phyloP scores from a whole-genome alignment of 1,140 invertebrate genomes.

The Leptopilina clavipes region DNA sequence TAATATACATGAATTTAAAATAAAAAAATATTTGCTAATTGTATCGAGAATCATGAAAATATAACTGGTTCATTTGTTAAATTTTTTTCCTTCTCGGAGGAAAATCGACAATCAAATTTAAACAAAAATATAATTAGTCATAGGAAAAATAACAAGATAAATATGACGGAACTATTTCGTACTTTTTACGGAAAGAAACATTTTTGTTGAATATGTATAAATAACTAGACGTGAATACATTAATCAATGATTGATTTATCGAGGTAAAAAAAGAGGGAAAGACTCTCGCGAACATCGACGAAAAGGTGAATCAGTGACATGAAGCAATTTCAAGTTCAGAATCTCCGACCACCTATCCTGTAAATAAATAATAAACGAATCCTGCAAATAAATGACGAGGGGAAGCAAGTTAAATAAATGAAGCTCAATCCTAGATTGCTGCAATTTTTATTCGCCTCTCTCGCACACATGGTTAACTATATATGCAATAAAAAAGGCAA shows the following conservation, averaged over 20 bases:
- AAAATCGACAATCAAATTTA: too few relatives aligned
- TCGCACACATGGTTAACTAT: conserved; percentile 12
- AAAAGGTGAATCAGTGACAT: conserved; percentile 1
- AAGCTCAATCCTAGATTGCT: conserved; percentile 27
- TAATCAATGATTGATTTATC: conserved; percentile 2
- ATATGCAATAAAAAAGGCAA: neutral
- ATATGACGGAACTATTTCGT: too few relatives aligned
- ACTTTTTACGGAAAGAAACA: too few relatives aligned
- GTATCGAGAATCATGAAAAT: too few relatives aligned
- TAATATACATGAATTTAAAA: too few relatives aligned
- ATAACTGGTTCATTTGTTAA: too few relatives aligned
- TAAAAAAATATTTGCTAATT: too few relatives aligned
- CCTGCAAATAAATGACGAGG: conserved; percentile 22
- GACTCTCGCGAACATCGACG: neutral
- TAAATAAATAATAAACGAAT: conserved; percentile 13
- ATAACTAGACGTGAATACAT: neutral
- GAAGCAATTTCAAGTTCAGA: neutral
- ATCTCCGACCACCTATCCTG: neutral
- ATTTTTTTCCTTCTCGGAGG: too few relatives aligned
- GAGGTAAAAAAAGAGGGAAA: neutral
- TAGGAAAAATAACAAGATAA: too few relatives aligned
- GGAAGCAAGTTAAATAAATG: conserved; percentile 7
- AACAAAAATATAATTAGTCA: too few relatives aligned
- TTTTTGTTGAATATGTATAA: too few relatives aligned
- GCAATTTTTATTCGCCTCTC: conserved; percentile 8